A percentile compares a stretch with the other conserved stretches of the same genome.
phyloP scores from a whole-genome alignment of 2,113 vertebrate genomes.

The Daboia siamensis region DNA sequence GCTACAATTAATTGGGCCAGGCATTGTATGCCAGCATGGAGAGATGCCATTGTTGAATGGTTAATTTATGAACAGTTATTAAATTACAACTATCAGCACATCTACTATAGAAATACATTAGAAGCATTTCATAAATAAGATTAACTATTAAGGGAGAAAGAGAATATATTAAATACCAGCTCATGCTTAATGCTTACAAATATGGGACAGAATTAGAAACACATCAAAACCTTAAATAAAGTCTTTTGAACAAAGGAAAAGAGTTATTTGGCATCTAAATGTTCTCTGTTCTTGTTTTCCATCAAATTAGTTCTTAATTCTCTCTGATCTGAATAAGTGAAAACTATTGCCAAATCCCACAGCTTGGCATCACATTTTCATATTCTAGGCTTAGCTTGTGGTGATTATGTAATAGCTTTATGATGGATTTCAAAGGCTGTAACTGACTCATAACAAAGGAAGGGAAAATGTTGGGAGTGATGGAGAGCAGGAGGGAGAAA shows the following conservation, averaged over 20 bases:
- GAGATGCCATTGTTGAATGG: background rate
- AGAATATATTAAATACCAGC: background rate
- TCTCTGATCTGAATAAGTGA: background rate
- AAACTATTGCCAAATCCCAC: background rate
- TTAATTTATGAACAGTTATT: background rate
- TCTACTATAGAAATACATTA: background rate
- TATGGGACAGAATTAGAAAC: background rate
- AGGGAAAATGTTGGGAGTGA: background rate
- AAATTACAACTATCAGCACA: background rate
- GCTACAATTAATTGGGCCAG: background rate
- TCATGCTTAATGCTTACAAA: background rate
- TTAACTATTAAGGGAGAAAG: background rate
- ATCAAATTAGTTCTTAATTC: background rate
- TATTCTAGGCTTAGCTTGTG: background rate
- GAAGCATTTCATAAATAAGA: background rate
- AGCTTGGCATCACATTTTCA: background rate
- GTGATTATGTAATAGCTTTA: background rate
- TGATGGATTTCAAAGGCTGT: background rate
- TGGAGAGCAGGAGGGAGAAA: background rate
- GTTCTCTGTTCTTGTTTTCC: background rate
- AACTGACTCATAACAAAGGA: background rate
- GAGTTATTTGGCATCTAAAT: background rate
- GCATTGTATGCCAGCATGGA: background rate
- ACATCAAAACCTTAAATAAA: background rate
- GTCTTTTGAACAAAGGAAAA: background rate